Percentiles rank a stretch among this genome's conserved stretches.
phyloP scores from a whole-genome alignment of 2,113 vertebrate genomes.

The Callocephalon fimbriatum region DNA sequence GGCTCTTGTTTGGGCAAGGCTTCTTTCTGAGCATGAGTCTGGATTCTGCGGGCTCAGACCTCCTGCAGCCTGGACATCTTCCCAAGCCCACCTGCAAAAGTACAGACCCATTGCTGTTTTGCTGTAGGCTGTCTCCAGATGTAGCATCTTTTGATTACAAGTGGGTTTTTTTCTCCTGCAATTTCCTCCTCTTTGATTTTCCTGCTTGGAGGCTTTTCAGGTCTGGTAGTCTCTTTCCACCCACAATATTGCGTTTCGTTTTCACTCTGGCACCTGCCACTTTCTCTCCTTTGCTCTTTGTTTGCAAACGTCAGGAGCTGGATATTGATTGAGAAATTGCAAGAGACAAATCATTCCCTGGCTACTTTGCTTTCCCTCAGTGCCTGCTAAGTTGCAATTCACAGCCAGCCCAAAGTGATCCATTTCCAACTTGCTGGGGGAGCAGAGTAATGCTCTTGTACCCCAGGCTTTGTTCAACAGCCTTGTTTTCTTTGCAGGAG shows the following conservation, averaged over 20 bases:
- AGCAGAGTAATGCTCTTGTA: neutral
- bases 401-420: constrained; percentile 6
- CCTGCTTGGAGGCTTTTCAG: constrained; percentile 49
- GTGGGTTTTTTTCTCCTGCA: neutral
- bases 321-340: constrained; percentile 41
- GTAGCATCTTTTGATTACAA: constrained; percentile 27
- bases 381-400: constrained; percentile 26
- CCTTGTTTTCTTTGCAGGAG: neutral
- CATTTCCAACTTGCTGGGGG: neutral
- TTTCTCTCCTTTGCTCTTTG: constrained; percentile 45
- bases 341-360: constrained; percentile 46
- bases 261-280: constrained; percentile 47
- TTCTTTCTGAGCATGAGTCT: neutral
- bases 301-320: constrained; percentile 48
- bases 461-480: neutral
- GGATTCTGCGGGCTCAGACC: neutral
- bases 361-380: neutral
- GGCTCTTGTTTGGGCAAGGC: neutral
- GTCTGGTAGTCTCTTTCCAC: constrained; percentile 56
- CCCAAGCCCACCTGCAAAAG: neutral
- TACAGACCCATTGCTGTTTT: neutral
- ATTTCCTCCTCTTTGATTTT: constrained; percentile 44
- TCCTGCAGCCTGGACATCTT: neutral
- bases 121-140: constrained; percentile 34
- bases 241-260: constrained; percentile 39